These are phyloP conservation scores for Lapara coniferarum DNA, from an alignment of 2,888 invertebrate species.

Conservation along the genomic window DNA sequence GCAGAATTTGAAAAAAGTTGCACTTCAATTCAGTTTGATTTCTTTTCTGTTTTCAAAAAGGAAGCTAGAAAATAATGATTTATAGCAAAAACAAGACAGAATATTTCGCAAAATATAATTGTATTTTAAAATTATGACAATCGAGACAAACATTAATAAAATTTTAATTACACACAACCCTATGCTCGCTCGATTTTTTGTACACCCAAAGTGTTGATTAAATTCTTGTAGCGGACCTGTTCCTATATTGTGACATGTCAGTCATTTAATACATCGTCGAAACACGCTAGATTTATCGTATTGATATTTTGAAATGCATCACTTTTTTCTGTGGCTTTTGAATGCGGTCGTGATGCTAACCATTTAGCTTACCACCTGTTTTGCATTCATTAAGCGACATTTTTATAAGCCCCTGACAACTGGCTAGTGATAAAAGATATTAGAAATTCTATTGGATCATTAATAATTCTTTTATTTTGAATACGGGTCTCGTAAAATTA, in stretches of 20 bases:
- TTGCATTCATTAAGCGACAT: constrained; percentile 16
- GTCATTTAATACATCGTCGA: constrained; percentile 45
- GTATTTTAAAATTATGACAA: not conserved
- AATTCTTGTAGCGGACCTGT: constrained; percentile 53
- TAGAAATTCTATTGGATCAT: not conserved
- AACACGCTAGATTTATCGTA: constrained; percentile 44
- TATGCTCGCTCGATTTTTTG: constrained; percentile 44
- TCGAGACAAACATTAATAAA: no score
- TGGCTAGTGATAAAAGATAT: not conserved
- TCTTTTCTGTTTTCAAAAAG: no score
- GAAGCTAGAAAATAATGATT: no score
- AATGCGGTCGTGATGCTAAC: constrained; percentile 17
- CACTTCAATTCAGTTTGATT: not conserved
- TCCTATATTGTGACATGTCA: constrained; percentile 45
- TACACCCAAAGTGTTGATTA: constrained; percentile 52
- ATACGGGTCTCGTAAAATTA: no score
- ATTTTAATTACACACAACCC: constrained; percentile 37
- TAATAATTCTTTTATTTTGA: no score
- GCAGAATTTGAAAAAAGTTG: not conserved
- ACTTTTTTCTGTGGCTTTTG: constrained; percentile 11
- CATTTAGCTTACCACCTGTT: constrained; percentile 8
- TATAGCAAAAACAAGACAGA: no score
- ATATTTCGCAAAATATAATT: not conserved
- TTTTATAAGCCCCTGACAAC: constrained; percentile 6
- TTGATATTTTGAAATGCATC: constrained; percentile 15